Base-by-base conservation (phyloP, 2,113 vertebrate genomes). In the Rissa tridactyla region DNA sequence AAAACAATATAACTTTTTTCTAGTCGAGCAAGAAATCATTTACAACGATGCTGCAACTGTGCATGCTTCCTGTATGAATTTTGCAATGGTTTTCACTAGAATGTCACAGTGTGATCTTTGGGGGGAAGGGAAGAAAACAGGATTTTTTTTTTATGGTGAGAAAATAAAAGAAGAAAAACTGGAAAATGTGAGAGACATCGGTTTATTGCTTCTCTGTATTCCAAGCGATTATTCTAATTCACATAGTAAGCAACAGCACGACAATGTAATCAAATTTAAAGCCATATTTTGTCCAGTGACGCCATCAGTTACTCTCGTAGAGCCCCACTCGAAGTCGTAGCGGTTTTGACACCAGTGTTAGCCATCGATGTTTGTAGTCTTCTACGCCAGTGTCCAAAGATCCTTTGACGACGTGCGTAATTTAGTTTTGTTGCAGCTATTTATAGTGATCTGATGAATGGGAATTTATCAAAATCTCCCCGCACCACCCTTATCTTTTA, bases 1-100 rank as follows among this genome's bases (percentile, higher is more conserved):
- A 98, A 98, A 97, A 98, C 97, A 98, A 98, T 98, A 98, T 98
- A 98, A 98, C 98, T 98, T 98, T 98, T 97, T 98, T 98, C 98
- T 98, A 98, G 98, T 98, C 96, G 52, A 98, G 97, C 97, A 97
- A 98, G 98, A 96, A 97, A 97, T 97, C 97, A 97, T 98, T 98
- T 97, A 98, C 98, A 97, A 98, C 96, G 97, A 98, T 98, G 98
- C 98, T 98, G 98, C 98, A 98, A 97, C 97, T 95, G 97, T 98
- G 98, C 98, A 98, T 98, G 98, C 97, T 97, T 98, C 97, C 98
- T 97, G 94, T 98, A 97, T 97, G 98, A 98, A 98, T 97, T 98
- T 98, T 98, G 96, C 98, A 98, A 97, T 97, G 98, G 97, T 98
- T 98, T 98, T 98, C 98, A 98, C 98, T 98, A 98, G 98, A 98